Evolutionary conservation across 1,140 invertebrate genomes (phyloP).

Genomic region (Campoletis sonorensis): DNA sequence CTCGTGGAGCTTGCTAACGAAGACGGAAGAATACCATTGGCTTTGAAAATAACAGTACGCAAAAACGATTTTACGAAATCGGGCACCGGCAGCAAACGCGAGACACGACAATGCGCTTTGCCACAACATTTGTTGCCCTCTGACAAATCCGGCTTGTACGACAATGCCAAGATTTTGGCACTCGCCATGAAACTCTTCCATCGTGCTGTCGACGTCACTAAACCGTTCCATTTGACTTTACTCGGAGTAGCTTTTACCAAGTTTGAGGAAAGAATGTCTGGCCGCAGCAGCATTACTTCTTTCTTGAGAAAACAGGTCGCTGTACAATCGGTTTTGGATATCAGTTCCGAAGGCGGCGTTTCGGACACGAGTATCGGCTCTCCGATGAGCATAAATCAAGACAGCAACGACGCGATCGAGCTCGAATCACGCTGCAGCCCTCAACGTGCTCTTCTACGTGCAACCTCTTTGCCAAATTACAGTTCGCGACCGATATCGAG

Average conservation of each 20-base stretch:
- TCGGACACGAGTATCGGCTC: constrained; percentile 65
- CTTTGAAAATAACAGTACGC: constrained; percentile 84
- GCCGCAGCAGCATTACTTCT: constrained; percentile 82
- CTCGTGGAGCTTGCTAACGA: constrained; percentile 83
- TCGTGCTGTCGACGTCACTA: constrained; percentile 83
- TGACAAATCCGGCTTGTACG: constrained; percentile 75
- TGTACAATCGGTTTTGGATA: constrained; percentile 82
- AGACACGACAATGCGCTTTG: constrained; percentile 84
- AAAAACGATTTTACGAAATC: constrained; percentile 80
- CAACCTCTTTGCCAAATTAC: neutral
- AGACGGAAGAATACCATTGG: constrained; percentile 85
- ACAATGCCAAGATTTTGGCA: constrained; percentile 82
- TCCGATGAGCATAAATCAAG: constrained; percentile 71
- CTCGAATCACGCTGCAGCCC: constrained; percentile 17
- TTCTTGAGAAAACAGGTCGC: constrained; percentile 83
- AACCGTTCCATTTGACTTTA: constrained; percentile 87
- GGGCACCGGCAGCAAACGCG: constrained; percentile 80
- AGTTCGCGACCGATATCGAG: neutral
- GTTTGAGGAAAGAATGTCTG: constrained; percentile 83
- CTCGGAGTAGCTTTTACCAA: constrained; percentile 88
- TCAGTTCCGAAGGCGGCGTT: constrained; percentile 69
- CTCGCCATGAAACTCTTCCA: constrained; percentile 86
- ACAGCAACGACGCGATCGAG: constrained; percentile 66
- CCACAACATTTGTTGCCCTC: constrained; percentile 80
- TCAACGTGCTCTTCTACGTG: neutral